phyloP scores from a whole-genome alignment of 2,113 vertebrate genomes.

The Elaphurus davidianus region DNA sequence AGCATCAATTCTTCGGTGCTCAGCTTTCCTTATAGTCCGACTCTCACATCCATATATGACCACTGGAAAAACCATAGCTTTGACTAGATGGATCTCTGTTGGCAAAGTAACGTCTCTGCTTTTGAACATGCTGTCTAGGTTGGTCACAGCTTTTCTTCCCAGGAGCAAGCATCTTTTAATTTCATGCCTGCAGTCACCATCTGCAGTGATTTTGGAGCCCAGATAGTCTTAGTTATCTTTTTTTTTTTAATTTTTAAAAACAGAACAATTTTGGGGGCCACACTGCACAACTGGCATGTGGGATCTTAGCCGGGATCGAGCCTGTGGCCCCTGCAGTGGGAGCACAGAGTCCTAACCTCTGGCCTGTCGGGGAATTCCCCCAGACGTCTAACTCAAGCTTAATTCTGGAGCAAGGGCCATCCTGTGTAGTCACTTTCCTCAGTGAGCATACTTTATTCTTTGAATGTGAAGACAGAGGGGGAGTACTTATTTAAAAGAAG shows the following conservation, averaged over 20 bases:
- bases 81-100: neutral
- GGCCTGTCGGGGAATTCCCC: neutral
- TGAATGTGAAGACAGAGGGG: neutral
- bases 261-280: neutral
- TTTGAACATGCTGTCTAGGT: neutral
- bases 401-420: neutral
- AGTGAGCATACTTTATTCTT: neutral
- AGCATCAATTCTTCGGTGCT: neutral
- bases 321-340: neutral
- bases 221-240: neutral
- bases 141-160: neutral
- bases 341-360: neutral
- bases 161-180: neutral
- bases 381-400: neutral
- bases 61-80: neutral
- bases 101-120: neutral
- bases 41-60: neutral
- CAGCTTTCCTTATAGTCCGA: neutral
- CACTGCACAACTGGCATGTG: neutral
- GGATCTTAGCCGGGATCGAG: rapidly evolving
- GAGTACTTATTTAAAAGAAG: neutral
- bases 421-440: neutral
- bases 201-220: neutral
- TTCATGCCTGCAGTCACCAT: neutral
- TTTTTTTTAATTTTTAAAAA: neutral